phyloP scores from a whole-genome alignment of 2,888 invertebrate genomes.

The Hydrotaea diabolus region DNA sequence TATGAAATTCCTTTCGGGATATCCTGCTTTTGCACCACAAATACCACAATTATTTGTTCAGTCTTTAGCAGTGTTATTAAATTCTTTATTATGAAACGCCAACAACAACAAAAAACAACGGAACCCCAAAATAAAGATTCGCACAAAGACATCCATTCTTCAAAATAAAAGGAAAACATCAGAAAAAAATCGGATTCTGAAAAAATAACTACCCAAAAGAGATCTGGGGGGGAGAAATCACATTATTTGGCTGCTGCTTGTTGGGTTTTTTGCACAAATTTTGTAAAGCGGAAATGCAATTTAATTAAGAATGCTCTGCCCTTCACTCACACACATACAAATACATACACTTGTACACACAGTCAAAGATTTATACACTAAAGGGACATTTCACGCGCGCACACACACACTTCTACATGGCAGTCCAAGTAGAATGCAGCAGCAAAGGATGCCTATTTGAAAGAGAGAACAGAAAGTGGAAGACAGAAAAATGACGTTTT shows the following conservation, averaged over 20 bases:
- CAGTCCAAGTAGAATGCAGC: constrained; percentile 48
- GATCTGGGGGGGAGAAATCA: constrained; percentile 8
- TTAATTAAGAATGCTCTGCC: constrained; percentile 57
- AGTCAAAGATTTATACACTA: constrained; percentile 35
- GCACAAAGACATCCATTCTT: constrained; percentile 6
- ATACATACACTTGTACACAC: constrained; percentile 36
- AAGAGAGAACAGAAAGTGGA: constrained; percentile 46
- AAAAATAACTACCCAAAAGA: constrained; percentile 7
- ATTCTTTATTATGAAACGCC: constrained; percentile 45
- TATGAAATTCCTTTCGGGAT: background rate
- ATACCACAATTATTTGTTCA: constrained; percentile 26
- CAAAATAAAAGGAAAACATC: background rate
- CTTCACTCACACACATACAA: constrained; percentile 14
- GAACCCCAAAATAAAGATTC: background rate
- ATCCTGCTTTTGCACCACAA: background rate
- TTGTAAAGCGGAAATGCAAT: constrained; percentile 61
- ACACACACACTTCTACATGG: background rate
- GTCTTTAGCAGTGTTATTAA: constrained; percentile 37
- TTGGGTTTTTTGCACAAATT: constrained; percentile 29
- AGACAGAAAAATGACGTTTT: constrained; percentile 39
- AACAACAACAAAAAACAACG: background rate
- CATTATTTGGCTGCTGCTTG: constrained; percentile 26
- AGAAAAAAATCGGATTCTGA: background rate
- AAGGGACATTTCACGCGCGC: constrained; percentile 26
- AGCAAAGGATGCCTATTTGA: constrained; percentile 50